Conservation (phyloP, 2,797 vertebrate species). For the Esox masquinongy region DNA sequence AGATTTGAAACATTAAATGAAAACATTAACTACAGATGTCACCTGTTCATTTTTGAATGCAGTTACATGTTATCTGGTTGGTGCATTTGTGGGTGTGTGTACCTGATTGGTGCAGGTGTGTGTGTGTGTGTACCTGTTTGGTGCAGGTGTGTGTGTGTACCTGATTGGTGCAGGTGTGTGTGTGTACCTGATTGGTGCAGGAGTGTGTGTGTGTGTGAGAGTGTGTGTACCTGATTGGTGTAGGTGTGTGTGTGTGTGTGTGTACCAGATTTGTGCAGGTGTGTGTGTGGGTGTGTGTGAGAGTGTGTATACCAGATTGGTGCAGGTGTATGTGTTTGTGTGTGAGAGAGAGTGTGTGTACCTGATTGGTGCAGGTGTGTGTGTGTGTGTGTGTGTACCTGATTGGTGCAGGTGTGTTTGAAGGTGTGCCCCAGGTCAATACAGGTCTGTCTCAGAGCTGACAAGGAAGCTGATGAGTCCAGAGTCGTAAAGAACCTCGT, state of each 20-base stretch:
- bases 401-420: conserved; percentile 89
- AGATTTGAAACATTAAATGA: no score
- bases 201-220: no score
- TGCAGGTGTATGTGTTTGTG: not conserved
- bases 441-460: conserved; percentile 82
- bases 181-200: not conserved
- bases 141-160: not conserved
- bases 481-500: conserved; percentile 92
- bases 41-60: no score
- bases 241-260: not conserved
- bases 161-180: not conserved
- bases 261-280: not conserved
- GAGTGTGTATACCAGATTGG: no score
- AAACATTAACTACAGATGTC: no score
- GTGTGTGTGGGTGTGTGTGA: not conserved
- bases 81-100: not conserved
- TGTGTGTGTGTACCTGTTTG: not conserved
- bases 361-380: not conserved
- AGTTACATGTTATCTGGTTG: no score
- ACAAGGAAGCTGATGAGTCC: conserved; percentile 80
- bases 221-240: not conserved
- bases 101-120: not conserved
- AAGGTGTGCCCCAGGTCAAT: conserved; percentile 84
- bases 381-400: conserved; percentile 71
- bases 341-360: conserved; percentile 18